phyloP scores from a whole-genome alignment of 2,113 vertebrate genomes.

The Chaetodon auriga region DNA sequence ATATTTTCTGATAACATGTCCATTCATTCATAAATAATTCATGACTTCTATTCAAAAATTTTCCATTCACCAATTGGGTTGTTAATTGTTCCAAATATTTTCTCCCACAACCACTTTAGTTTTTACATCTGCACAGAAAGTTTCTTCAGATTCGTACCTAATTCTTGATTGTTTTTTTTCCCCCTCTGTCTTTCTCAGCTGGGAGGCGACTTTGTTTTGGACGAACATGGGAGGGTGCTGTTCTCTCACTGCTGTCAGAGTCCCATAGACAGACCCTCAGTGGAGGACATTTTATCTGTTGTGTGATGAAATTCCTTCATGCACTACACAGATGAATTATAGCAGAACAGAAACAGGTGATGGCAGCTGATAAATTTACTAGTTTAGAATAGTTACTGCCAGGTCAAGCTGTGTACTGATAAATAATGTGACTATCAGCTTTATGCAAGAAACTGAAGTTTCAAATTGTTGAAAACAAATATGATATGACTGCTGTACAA shows the following conservation, averaged over 20 bases:
- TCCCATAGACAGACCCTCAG: slow-evolving; percentile 66
- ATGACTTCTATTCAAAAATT: no score
- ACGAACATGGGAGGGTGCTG: slow-evolving; percentile 64
- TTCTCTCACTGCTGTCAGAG: slow-evolving; percentile 70
- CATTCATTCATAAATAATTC: no score
- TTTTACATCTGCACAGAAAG: background rate
- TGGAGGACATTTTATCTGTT: slow-evolving; percentile 57
- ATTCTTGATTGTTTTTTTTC: background rate
- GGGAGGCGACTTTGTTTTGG: slow-evolving; percentile 72
- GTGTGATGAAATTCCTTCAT: slow-evolving; percentile 10
- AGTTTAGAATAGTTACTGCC: background rate
- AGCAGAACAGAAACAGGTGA: background rate
- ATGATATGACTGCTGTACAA: background rate
- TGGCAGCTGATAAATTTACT: background rate
- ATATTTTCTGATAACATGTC: no score
- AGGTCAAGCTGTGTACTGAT: background rate
- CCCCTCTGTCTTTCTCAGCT: slow-evolving; percentile 53
- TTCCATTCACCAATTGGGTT: background rate
- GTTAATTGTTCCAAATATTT: background rate
- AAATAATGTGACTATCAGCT: background rate
- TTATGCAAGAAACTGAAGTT: background rate
- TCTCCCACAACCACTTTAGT: background rate
- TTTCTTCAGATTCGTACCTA: background rate
- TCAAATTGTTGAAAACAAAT: background rate
- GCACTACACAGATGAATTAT: background rate